Evolutionary conservation across 30 jellyfish, hydroid and myxozoan species (phyloP).

Genomic region (Aurelia aurita): DNA sequence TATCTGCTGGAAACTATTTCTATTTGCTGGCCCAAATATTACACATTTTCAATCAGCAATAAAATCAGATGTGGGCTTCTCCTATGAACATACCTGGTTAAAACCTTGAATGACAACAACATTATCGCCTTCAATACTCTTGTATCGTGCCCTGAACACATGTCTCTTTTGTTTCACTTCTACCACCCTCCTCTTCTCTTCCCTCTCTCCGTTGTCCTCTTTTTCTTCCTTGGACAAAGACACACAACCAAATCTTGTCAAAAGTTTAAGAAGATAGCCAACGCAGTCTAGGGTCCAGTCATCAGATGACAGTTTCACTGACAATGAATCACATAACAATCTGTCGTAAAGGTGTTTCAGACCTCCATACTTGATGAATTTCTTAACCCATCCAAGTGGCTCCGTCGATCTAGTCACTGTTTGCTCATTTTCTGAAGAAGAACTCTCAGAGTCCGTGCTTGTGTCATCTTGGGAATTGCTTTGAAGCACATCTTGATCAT

Average conservation of each 20-base stretch:
- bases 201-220: conserved; percentile 56
- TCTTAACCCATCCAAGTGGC: conserved; percentile 85
- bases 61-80: too few species aligned
- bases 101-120: conserved; percentile 89
- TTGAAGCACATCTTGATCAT: conserved; percentile 56
- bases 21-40: too few species aligned
- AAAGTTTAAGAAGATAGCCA: conserved; percentile 81
- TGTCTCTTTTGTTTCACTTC: conserved; percentile 62
- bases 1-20: too few species aligned
- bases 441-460: conserved; percentile 92
- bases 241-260: conserved; percentile 95
- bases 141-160: conserved; percentile 94
- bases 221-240: conserved; percentile 55
- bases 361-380: conserved; percentile 82
- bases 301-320: conserved; percentile 61
- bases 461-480: conserved; percentile 64
- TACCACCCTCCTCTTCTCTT: conserved; percentile 46
- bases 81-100: conserved; percentile 76
- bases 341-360: conserved; percentile 75
- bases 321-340: conserved; percentile 53
- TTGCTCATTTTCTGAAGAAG: conserved; percentile 82
- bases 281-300: conserved; percentile 90
- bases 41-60: too few species aligned
- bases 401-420: conserved; percentile 41
- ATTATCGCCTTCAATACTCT: conserved; percentile 97